These are phyloP conservation scores for Neoniphon sammara DNA, from an alignment of 2,797 vertebrate genomes.

Conservation along the genomic window DNA sequence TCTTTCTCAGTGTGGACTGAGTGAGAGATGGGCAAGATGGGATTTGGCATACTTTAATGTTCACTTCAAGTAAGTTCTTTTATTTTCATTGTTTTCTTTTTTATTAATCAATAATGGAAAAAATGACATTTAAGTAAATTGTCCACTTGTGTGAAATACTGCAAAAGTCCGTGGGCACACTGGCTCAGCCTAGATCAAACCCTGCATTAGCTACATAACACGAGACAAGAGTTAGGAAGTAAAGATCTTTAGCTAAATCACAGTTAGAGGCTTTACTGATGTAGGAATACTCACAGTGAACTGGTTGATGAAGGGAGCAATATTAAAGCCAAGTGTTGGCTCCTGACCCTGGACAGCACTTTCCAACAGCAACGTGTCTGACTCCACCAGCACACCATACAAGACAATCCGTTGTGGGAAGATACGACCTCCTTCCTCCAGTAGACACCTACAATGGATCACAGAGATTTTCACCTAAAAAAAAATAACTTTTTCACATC, in stretches of 20 bases:
- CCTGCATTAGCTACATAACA: not conserved
- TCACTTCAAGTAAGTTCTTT: no score
- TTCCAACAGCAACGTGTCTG: slow-evolving; percentile 89
- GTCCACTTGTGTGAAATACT: no score
- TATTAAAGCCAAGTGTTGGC: slow-evolving; percentile 92
- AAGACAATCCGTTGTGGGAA: slow-evolving; percentile 92
- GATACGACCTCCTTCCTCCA: slow-evolving; percentile 92
- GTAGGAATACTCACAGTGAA: slow-evolving; percentile 86
- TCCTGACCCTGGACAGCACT: slow-evolving; percentile 93
- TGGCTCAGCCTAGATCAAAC: not conserved
- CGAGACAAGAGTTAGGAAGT: no score
- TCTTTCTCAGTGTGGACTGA: no score
- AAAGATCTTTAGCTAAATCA: not conserved
- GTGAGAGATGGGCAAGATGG: no score
- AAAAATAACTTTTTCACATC: no score
- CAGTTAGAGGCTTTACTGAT: no score
- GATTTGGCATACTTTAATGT: no score
- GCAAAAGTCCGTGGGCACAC: no score
- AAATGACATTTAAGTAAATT: no score
- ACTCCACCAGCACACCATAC: slow-evolving; percentile 93
- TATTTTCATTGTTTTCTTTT: no score
- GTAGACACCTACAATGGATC: slow-evolving; percentile 84
- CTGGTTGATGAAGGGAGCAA: slow-evolving; percentile 98
- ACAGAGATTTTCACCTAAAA: slow-evolving; percentile 5
- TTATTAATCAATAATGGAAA: no score